Base-by-base conservation (phyloP, 1,140 invertebrate species). In the Anadara kagoshimensis region DNA sequence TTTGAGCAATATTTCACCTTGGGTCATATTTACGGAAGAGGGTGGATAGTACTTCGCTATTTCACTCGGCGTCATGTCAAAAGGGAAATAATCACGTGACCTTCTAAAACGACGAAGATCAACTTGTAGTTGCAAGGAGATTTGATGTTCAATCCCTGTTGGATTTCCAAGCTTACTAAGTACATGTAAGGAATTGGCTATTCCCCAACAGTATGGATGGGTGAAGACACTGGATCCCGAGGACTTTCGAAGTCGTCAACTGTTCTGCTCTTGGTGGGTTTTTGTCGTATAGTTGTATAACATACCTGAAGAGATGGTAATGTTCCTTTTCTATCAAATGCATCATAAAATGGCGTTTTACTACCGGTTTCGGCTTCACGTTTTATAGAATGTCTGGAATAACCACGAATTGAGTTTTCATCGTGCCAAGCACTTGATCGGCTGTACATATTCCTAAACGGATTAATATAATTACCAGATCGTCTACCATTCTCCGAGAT, bases 1-100 rank as follows among this genome's bases (percentile, higher is more conserved):
- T 47, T 69, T 64, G 16, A 81, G 69, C 22, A 51, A 53, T 44
- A 71, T 58, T 54, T 81, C 79, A 45, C 79, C 79, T 51, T 78
- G 75, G 18, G 79, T 81, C 66, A 81, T 61, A 36, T 73, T 78
- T 20, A 74, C 54, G 18, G 64, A 56, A 18, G 76, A 73, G 4
- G 76, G 74, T n/a, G 78, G 78, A 58, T 78, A 81, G 58, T 78
- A 78, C 29, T 81, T 81, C 0, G 76, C 76, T 58, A 81, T 29
- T 69, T 81, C 79, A 58, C 57, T 64, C 5, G 76, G 79, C 24
- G 71, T 77, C 24, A 81, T 75, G 49, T 81, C 79, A 26, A 78
- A 81, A 14, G 79, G 79, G 2, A 77, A 78, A 67, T 81, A 81
- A 56, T 81, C 76, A n/a, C 75, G 66, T 12, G 76, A 74, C 64